Conservation (phyloP, 2,888 invertebrate species). For the Hypselothyrea guttata region DNA sequence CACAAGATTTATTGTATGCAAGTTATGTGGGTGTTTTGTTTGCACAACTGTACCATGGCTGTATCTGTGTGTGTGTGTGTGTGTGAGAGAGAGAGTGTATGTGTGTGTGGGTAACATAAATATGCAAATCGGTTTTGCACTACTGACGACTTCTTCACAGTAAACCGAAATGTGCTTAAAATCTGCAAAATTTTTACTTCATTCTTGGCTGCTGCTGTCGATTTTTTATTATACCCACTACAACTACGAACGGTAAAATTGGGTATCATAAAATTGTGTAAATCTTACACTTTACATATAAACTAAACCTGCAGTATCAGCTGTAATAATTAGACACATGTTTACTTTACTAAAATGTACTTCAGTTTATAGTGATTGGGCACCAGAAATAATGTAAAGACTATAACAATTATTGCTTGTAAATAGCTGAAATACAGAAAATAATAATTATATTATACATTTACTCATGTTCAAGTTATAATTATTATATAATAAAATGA, state of each 20-base stretch:
- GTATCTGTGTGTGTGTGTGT: slow-evolving; percentile 10
- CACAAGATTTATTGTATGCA: slow-evolving; percentile 78
- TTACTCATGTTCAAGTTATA: too few relatives aligned
- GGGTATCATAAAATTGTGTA: neutral
- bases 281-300: neutral
- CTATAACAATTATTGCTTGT: too few relatives aligned
- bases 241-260: rapidly evolving
- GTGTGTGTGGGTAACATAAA: slow-evolving; percentile 37
- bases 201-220: slow-evolving; percentile 65
- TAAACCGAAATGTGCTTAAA: slow-evolving; percentile 72
- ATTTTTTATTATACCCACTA: slow-evolving; percentile 24
- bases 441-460: too few relatives aligned
- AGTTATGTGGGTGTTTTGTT: slow-evolving; percentile 62
- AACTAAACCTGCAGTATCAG: neutral
- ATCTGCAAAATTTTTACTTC: slow-evolving; percentile 68
- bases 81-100: too few relatives aligned
- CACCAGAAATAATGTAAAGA: too few relatives aligned
- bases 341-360: too few relatives aligned
- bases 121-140: slow-evolving; percentile 70
- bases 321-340: too few relatives aligned
- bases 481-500: too few relatives aligned
- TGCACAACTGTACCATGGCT: slow-evolving; percentile 42
- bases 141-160: slow-evolving; percentile 67
- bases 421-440: too few relatives aligned
- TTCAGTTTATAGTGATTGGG: neutral